phyloP scores from a whole-genome alignment of 2,797 vertebrate genomes.

The Ficedula albicollis region DNA sequence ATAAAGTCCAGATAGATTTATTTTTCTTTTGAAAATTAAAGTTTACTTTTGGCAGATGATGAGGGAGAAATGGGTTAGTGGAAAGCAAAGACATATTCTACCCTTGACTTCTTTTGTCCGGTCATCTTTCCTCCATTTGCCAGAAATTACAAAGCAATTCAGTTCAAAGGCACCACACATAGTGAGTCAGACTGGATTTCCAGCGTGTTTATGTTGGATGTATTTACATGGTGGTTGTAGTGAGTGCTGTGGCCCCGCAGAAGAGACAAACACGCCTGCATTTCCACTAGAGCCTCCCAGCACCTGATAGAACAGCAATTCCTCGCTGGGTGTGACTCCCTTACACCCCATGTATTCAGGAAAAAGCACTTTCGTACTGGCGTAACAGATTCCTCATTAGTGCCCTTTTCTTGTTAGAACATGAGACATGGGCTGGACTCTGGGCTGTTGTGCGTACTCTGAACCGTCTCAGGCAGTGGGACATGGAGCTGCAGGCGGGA shows the following conservation, averaged over 20 bases:
- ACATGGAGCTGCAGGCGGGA: too few species aligned
- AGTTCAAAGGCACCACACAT: background rate
- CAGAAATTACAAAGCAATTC: constrained; percentile 30
- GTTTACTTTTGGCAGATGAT: constrained; percentile 29
- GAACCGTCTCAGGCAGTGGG: accelerated
- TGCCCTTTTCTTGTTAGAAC: background rate
- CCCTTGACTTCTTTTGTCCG: background rate
- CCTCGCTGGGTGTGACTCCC: background rate
- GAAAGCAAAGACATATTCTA: constrained; percentile 13
- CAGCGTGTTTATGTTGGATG: background rate
- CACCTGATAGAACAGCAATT: background rate
- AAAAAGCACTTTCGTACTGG: background rate
- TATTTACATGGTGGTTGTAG: background rate
- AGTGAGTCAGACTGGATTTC: background rate
- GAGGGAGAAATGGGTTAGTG: background rate
- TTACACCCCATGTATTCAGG: background rate
- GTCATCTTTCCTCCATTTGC: constrained; percentile 10
- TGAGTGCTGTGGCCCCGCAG: background rate
- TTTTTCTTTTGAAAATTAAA: constrained; percentile 24
- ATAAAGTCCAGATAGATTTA: constrained; percentile 2
- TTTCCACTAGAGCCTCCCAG: background rate
- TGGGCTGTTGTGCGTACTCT: accelerated
- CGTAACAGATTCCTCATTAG: background rate
- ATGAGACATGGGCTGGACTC: accelerated
- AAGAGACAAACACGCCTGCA: background rate